Evolutionary conservation across 2,888 invertebrate species (phyloP), one percentile per base, ranked within the genome.

Genomic region (Macrophya annulata): DNA sequence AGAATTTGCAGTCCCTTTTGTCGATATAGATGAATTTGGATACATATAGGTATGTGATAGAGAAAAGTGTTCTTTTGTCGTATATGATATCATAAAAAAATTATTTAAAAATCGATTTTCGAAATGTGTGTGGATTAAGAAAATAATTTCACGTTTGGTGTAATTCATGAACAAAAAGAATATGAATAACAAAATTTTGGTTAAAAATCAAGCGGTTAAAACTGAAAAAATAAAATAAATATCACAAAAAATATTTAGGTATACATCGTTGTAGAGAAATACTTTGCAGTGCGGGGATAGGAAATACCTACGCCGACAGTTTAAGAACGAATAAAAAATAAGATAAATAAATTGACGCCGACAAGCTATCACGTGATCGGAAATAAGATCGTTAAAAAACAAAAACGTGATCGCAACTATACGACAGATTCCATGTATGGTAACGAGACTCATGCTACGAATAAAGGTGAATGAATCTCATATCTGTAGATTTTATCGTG

Each of bases 331-430:
- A 62, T 10, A 25, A 25, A 62, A 62, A 62, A 62, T 12, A 62
- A 62, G 0, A 25, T 10, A 62, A 62, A 62, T 0, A 62, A 62
- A 62, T 62, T 55, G 17, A 77, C 51, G 31, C 31, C 77, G 43
- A 51, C 77, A 51, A 37, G 25, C 51, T 48, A 31, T 45, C 74
- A 74, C 77, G 77, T 55, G 77, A 77, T 37, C 51, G 77, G 77
- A 77, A 77, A 77, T 15, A 51, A 55, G 51, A 77, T 37, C 77
- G 77, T 77, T 77, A 37, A 12, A 17, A 51, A 77, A n/a, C n/a
- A 77, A 77, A 55, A 31, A 77, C 43, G 31, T 55, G 77, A 62
- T 25, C 68, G 68, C 25, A 25, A 25, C 68, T 15, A 5, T 31
- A 68, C 68, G 15, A 68, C 21, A 51, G 76, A 51, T 51, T 74